These are phyloP conservation scores for Aleadryas rufinucha DNA, from an alignment of 2,113 vertebrate species.

Conservation along the genomic window DNA sequence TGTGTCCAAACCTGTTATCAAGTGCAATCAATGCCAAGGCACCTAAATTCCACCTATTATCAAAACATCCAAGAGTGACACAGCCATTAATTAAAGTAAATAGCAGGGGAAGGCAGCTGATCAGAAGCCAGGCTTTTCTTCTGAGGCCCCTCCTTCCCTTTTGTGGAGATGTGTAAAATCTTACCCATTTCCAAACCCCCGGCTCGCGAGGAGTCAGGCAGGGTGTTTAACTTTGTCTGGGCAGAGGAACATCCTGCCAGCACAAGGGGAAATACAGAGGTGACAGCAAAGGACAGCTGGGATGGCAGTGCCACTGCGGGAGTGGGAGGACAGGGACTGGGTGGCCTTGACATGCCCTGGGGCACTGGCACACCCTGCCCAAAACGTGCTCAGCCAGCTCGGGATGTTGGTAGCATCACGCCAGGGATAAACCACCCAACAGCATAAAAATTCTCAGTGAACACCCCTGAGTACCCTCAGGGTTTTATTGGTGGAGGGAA, in stretches of 20 bases:
- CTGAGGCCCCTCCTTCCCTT: background rate
- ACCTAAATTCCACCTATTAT: background rate
- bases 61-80: background rate
- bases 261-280: rapidly evolving
- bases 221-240: background rate
- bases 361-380: background rate
- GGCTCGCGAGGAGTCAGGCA: background rate
- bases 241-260: rapidly evolving
- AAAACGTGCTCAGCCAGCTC: rapidly evolving
- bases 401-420: rapidly evolving
- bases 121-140: background rate
- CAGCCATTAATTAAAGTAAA: background rate
- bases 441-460: background rate
- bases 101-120: background rate
- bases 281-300: background rate
- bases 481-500: background rate
- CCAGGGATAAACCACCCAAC: background rate
- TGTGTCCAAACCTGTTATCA: background rate
- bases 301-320: too few relatives aligned
- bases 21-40: background rate
- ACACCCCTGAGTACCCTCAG: too few relatives aligned
- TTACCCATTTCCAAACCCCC: background rate
- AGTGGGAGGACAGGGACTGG: rapidly evolving
- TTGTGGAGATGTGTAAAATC: background rate
- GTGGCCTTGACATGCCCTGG: rapidly evolving